A percentile compares a stretch with the other conserved stretches of the same genome.
Evolutionary conservation across 2,797 vertebrate genomes (phyloP).

Genomic region (Falco berigora): DNA sequence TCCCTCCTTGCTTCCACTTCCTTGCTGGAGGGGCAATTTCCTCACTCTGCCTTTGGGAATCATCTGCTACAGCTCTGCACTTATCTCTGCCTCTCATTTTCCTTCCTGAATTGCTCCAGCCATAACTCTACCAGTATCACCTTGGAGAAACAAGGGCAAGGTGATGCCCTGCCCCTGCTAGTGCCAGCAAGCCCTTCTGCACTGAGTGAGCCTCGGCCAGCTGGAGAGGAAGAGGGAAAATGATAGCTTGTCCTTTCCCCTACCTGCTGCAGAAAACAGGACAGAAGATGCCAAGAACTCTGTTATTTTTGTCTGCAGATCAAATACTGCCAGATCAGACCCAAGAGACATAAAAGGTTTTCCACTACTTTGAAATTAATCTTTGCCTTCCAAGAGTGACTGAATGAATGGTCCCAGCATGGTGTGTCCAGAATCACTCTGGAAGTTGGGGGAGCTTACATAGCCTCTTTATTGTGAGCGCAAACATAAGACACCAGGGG

Average conservation of each 20-base stretch:
- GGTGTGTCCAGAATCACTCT: not conserved
- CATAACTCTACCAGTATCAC: not conserved
- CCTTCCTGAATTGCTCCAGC: not conserved
- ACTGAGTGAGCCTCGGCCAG: not conserved
- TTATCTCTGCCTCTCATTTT: not conserved
- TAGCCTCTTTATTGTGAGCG: not conserved
- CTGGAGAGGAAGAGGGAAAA: not conserved
- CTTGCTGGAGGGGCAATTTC: not conserved
- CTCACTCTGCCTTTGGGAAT: not conserved
- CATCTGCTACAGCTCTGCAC: not conserved
- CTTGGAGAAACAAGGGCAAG: not conserved
- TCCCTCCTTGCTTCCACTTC: not conserved
- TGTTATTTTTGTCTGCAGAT: conserved; percentile 21
- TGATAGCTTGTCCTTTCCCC: not conserved
- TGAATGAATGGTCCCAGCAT: not conserved
- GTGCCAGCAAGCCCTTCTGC: not conserved
- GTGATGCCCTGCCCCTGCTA: not conserved
- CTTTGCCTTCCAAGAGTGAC: not conserved
- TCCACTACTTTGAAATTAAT: not conserved
- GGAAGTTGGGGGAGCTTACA: not conserved
- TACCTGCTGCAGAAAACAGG: not conserved
- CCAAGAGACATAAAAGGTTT: not conserved
- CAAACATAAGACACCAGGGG: not conserved
- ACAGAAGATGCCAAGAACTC: not conserved
- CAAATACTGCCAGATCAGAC: not conserved